Evolutionary conservation across 2,797 vertebrate species (phyloP).

Genomic region (Delichon dasypus): DNA sequence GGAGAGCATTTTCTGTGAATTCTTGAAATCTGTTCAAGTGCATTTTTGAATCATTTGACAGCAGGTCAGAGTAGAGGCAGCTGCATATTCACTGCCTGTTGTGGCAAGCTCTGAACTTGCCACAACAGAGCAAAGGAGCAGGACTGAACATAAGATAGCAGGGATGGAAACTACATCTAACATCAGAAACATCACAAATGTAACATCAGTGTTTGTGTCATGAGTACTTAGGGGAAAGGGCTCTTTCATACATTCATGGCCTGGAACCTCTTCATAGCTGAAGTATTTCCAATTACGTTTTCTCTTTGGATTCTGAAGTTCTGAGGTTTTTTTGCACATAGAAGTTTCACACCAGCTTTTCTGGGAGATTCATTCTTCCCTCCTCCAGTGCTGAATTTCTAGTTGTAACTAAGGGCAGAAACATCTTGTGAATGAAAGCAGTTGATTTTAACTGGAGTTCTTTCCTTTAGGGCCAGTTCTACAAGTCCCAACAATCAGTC

Average conservation of each 20-base stretch:
- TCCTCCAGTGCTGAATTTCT: background rate
- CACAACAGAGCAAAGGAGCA: background rate
- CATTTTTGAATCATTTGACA: background rate
- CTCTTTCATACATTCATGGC: background rate
- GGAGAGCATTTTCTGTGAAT: background rate
- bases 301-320: background rate
- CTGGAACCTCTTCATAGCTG: background rate
- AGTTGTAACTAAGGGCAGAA: background rate
- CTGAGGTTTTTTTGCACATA: background rate
- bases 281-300: background rate
- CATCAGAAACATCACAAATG: background rate
- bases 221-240: background rate
- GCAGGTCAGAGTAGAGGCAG: background rate
- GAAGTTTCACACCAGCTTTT: background rate
- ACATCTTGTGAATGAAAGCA: background rate
- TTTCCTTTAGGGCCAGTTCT: slow-evolving; percentile 87
- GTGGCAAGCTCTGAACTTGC: background rate
- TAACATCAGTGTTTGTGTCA: background rate
- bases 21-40: background rate
- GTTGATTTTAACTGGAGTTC: slow-evolving; percentile 24
- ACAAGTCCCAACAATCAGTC: slow-evolving; percentile 97
- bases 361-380: background rate
- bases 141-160: background rate
- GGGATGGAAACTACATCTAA: background rate
- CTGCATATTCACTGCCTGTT: background rate